phyloP scores from a whole-genome alignment of 2,888 invertebrate genomes.

The Synergus japonicus region DNA sequence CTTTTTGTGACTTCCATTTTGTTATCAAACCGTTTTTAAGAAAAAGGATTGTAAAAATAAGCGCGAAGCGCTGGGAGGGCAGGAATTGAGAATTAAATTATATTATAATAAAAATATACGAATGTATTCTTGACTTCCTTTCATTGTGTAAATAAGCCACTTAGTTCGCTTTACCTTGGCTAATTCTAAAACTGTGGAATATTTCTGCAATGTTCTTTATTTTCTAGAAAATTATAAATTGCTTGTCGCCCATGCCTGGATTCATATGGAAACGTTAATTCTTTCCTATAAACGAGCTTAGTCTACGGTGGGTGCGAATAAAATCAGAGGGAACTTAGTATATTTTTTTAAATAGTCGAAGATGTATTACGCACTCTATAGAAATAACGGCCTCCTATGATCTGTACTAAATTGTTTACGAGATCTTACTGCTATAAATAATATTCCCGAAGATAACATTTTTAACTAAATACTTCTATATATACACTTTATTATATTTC shows the following conservation, averaged over 20 bases:
- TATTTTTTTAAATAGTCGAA: constrained; percentile 23
- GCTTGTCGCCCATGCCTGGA: no score
- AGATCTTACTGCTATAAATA: constrained; percentile 10
- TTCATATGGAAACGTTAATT: background rate
- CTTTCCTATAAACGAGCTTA: background rate
- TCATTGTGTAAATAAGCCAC: constrained; percentile 8
- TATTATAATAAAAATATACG: background rate
- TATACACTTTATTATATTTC: background rate
- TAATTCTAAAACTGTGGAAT: no score
- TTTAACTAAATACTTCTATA: background rate
- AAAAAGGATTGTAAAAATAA: background rate
- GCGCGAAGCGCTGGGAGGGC: background rate
- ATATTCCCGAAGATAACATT: background rate
- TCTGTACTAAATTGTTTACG: constrained; percentile 20
- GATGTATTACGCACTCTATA: background rate
- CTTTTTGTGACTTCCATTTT: constrained; percentile 1
- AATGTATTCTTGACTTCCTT: background rate
- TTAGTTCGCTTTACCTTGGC: background rate
- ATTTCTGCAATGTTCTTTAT: no score
- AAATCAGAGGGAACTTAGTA: constrained; percentile 5
- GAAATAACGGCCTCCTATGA: constrained; percentile 17
- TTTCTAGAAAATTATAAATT: no score
- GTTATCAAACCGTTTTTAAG: background rate
- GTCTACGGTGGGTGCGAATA: background rate
- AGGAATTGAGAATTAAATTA: constrained; percentile 17